These are phyloP conservation scores for Lissonota sp. DNA, from an alignment of 2,888 invertebrate genomes.

Conservation along the genomic window DNA sequence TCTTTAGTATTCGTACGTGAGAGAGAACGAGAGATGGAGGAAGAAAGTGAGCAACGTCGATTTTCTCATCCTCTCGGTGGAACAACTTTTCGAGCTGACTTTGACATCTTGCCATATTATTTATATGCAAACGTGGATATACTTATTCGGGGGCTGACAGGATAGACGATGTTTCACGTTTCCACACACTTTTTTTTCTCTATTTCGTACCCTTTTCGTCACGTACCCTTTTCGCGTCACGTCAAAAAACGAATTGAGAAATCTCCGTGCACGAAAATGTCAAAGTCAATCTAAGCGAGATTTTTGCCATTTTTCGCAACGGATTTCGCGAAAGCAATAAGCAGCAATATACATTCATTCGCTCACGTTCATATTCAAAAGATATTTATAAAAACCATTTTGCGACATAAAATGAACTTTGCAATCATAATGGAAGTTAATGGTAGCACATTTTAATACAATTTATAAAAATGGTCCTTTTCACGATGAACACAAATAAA, in stretches of 20 bases:
- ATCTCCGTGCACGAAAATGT: conserved; percentile 66
- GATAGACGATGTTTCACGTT: conserved; percentile 41
- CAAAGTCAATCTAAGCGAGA: conserved; percentile 69
- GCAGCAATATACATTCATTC: too few relatives aligned
- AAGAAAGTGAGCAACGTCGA: conserved; percentile 17
- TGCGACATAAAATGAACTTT: too few relatives aligned
- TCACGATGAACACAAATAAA: too few relatives aligned
- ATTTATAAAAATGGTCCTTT: too few relatives aligned
- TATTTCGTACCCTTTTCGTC: conserved; percentile 13
- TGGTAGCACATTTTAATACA: too few relatives aligned
- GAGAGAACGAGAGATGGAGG: conserved; percentile 29
- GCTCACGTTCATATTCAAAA: too few relatives aligned
- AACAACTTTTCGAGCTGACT: conserved; percentile 71
- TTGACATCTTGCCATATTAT: conserved; percentile 75
- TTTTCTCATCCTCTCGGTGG: conserved; percentile 19
- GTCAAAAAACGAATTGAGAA: conserved; percentile 51
- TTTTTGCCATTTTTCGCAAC: conserved; percentile 31
- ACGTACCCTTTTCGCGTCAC: conserved; percentile 27
- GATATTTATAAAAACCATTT: too few relatives aligned
- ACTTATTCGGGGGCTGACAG: conserved; percentile 39
- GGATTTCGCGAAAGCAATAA: background rate
- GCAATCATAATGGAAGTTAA: too few relatives aligned
- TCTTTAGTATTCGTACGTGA: conserved; percentile 60
- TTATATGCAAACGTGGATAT: conserved; percentile 74
- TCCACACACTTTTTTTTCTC: conserved; percentile 45